phyloP scores from a whole-genome alignment of 2,797 vertebrate species.

The Rachycentron canadum region DNA sequence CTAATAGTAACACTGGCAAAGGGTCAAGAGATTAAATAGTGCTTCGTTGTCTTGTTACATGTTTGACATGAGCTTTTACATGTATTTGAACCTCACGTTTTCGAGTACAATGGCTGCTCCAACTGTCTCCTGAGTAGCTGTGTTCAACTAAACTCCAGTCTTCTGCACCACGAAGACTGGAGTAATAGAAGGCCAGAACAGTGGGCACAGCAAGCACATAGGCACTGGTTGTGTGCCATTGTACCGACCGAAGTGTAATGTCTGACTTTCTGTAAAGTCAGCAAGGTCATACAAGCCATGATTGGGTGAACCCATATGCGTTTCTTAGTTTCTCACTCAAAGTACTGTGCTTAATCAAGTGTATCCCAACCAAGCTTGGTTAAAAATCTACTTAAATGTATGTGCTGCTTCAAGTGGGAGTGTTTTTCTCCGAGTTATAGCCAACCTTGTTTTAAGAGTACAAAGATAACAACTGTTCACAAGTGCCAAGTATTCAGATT shows the following conservation, averaged over 20 bases:
- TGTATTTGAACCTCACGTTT: conserved; percentile 42
- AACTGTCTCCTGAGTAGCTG: conserved; percentile 47
- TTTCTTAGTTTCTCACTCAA: not conserved
- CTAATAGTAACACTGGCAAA: not conserved
- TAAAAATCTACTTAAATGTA: not conserved
- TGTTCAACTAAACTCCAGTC: conserved; percentile 32
- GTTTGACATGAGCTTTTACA: conserved; percentile 5
- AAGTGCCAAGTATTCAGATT: conserved; percentile 51
- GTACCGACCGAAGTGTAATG: too few species aligned
- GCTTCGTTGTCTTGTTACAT: not conserved
- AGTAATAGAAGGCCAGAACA: not conserved
- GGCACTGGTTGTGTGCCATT: too few species aligned
- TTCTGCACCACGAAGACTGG: conserved; percentile 48
- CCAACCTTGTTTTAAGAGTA: conserved; percentile 48
- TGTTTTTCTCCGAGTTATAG: too few species aligned
- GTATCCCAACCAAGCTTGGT: not conserved
- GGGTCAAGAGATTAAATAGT: not conserved
- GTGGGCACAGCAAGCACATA: conserved; percentile 13
- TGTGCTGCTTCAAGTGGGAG: too few species aligned
- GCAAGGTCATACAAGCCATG: not conserved
- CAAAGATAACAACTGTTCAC: conserved; percentile 47
- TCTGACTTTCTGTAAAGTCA: conserved; percentile 35
- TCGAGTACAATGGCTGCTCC: conserved; percentile 66
- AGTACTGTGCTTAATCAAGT: not conserved
- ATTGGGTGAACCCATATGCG: not conserved